Evolutionary conservation across 92 coral and sea anemone genomes (phyloP), one percentile per base, ranked within the genome.

Genomic region (Parazoanthus darwini): DNA sequence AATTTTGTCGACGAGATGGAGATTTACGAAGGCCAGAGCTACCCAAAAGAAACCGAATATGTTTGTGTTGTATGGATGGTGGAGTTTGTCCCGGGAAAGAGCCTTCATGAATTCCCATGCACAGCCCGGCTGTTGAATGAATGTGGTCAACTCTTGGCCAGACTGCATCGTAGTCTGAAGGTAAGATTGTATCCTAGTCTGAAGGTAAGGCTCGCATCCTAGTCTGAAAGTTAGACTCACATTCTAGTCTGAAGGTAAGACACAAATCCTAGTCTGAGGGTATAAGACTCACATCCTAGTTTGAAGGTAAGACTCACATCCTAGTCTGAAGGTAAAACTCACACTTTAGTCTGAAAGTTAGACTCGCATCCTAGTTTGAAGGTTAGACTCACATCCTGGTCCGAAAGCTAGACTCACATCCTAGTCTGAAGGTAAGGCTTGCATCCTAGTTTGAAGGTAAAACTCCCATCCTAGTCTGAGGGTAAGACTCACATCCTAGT

Each of bases 41-140:
- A 76, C 79, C 59, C 6, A 36, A 50, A 70, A 76, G 86, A 92
- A 25, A 77, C 85, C 11, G 88, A 65, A 43, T 86, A 80, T 23
- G 54, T 89, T 58, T 92, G 93, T 78, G 93, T 92, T 80, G 85
- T 94, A 20, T 89, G 93, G 38, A 88, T 94, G 85, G 74, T 86
- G 63, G 80, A 74, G 67, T 94, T 86, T 91, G 74, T 94, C 39
- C 92, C 90, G 6, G 97, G 97, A 33, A 88, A 91, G 48, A 16
- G 82, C 26, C 81, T 94, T 80, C 29, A 90, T 23, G 92, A 93
- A 84, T 80, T 88, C 65, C 91, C 92, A 50, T 82, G 88, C 58
- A 89, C 81, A 44, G 68, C 87, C 44, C 43, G 26, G 79, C 56
- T 84, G 36, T 71, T 84, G 67, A 84, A 71, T 72, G 39, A 71